Conservation (phyloP, 2,113 vertebrate species). For the Rousettus leschenaultii region DNA sequence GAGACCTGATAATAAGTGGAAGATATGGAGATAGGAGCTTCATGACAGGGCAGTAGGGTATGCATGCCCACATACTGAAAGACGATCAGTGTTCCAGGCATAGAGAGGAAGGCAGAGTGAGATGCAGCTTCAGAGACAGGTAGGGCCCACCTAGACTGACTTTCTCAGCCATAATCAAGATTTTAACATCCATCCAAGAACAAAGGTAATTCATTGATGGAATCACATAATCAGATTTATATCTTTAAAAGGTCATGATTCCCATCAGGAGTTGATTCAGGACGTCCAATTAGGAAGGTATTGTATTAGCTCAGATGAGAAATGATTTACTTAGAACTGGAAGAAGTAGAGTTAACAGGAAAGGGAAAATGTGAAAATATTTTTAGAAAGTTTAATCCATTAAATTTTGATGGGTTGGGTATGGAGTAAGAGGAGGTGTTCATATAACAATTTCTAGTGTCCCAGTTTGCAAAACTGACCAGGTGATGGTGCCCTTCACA, state of each 20-base stretch:
- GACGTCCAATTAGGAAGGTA: background rate
- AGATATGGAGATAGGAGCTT: background rate
- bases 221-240: background rate
- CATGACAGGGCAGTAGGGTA: background rate
- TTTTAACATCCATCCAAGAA: background rate
- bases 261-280: background rate
- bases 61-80: background rate
- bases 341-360: background rate
- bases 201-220: background rate
- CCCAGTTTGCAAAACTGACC: background rate
- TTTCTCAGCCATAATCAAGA: background rate
- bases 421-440: background rate
- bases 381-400: background rate
- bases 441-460: background rate
- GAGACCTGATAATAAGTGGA: background rate
- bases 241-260: background rate
- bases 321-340: background rate
- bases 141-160: background rate
- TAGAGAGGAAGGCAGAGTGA: no score
- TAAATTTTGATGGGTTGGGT: background rate
- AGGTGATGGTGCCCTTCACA: constrained; percentile 20
- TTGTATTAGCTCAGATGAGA: background rate
- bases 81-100: no score
- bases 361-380: background rate
- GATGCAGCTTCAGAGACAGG: no score